Conservation (phyloP, 2,797 vertebrate species). For the Anas flavirostris region DNA sequence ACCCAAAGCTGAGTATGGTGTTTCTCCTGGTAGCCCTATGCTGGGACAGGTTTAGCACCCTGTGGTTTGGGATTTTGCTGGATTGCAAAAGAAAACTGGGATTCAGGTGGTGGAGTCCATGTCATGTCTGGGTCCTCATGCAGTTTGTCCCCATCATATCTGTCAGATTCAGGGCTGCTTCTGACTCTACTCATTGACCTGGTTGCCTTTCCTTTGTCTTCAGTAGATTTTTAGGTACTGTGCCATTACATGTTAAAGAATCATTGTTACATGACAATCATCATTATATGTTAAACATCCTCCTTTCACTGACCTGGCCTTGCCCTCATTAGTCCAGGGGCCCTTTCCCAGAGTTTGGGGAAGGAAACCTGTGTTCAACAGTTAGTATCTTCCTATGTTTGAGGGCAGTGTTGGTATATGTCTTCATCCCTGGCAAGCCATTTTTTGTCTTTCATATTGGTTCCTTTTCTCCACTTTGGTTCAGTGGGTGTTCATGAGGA, state of each 20-base stretch:
- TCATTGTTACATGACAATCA: too few relatives aligned
- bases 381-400: background rate
- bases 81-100: background rate
- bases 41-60: background rate
- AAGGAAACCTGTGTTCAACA: background rate
- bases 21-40: background rate
- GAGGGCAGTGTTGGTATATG: background rate
- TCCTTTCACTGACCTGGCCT: slow-evolving; percentile 31
- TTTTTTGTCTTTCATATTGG: background rate
- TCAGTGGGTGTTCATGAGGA: background rate
- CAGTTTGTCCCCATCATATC: accelerated
- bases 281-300: slow-evolving; percentile 27
- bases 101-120: background rate
- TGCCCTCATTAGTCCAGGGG: slow-evolving; percentile 16
- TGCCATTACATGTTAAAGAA: background rate
- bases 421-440: background rate
- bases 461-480: background rate
- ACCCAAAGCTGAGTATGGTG: background rate
- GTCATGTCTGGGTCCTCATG: accelerated
- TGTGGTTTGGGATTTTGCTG: background rate
- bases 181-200: background rate
- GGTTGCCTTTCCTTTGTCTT: background rate
- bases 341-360: background rate
- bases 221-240: slow-evolving; percentile 37
- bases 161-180: background rate